phyloP scores from a whole-genome alignment of 2,888 invertebrate genomes.

The Agriopis marginaria region DNA sequence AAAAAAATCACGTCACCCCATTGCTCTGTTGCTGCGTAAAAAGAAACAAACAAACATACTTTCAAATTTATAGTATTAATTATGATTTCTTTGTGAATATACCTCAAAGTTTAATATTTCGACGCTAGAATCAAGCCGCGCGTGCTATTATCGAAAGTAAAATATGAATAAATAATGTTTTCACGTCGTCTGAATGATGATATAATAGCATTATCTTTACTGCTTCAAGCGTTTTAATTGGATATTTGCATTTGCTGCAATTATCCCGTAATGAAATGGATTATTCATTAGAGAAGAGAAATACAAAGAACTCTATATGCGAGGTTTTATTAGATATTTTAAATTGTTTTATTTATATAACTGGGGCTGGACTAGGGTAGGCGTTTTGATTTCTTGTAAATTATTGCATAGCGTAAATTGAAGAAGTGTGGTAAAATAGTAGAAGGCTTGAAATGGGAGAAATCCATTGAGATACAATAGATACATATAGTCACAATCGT shows the following conservation, averaged over 20 bases:
- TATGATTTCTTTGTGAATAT: neutral
- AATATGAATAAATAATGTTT: constrained; percentile 33
- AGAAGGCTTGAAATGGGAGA: too few relatives aligned
- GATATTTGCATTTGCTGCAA: constrained; percentile 14
- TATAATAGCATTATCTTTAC: constrained; percentile 6
- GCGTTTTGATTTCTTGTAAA: too few relatives aligned
- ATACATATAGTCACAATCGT: too few relatives aligned
- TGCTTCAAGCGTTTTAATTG: constrained; percentile 14
- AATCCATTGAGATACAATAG: neutral
- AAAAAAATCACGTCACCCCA: too few relatives aligned
- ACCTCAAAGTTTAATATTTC: constrained; percentile 26
- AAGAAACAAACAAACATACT: too few relatives aligned
- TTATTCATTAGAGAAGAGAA: constrained; percentile 19
- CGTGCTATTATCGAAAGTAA: constrained; percentile 44
- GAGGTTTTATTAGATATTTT: neutral
- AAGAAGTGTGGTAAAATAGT: too few relatives aligned
- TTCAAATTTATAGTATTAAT: too few relatives aligned
- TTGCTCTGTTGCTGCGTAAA: too few relatives aligned
- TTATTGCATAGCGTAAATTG: too few relatives aligned
- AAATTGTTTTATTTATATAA: neutral
- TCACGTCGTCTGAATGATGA: constrained; percentile 12
- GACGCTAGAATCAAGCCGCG: constrained; percentile 23
- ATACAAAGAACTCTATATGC: constrained; percentile 9
- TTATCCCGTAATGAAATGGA: constrained; percentile 2
- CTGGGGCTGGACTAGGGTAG: too few relatives aligned